Base-by-base conservation (phyloP, 2,888 invertebrate genomes). In the Tyria jacobaeae region DNA sequence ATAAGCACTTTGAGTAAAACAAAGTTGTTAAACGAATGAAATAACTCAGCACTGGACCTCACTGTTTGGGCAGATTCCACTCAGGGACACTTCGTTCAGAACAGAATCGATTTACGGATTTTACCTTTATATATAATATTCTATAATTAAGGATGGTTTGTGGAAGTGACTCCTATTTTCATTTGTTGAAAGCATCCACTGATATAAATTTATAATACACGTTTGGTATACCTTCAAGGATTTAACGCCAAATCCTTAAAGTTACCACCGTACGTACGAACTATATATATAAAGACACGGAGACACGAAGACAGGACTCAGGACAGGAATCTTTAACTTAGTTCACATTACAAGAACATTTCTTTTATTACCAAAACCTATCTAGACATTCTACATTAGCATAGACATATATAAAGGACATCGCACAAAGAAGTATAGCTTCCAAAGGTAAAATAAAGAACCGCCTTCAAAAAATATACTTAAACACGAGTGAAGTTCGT, bases 61-160 rank as follows among this genome's bases (percentile, higher is more conserved):
- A 14, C 14, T 21, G 48, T 37, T 37, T 7, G 52, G 52, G 25
- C 52, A 53, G 39, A 31, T 54, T 14, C 44, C 41, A 14, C 25
- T 44, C 27, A n/a, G 25, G n/a, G 17, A 12, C 54, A 44, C 14
- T 3, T 27, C 54, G 44, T 31, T 54, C 14, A 44, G 17, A 41
- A 31, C 41, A n/a, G 17, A 54, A 54, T 44, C 54, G 54, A 54
- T 54, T 14, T 41, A 17, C 27, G 54, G 25, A 25, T n/a, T n/a
- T n/a, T n/a, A n/a, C 53, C 37, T 12, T n/a, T 4, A 39, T n/a
- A 53, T 53, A 39, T n/a, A 25, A 27, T 21, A 39, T n/a, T 39
- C 25, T 24, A 24, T 25, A 25, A 53, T 53, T 39, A 25, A 12
- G 17, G 53, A 17, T 25, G 39, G 39, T 15, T n/a, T n/a, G 39